Evolutionary conservation across 2,888 invertebrate genomes (phyloP).

Genomic region (Muscina levida): DNA sequence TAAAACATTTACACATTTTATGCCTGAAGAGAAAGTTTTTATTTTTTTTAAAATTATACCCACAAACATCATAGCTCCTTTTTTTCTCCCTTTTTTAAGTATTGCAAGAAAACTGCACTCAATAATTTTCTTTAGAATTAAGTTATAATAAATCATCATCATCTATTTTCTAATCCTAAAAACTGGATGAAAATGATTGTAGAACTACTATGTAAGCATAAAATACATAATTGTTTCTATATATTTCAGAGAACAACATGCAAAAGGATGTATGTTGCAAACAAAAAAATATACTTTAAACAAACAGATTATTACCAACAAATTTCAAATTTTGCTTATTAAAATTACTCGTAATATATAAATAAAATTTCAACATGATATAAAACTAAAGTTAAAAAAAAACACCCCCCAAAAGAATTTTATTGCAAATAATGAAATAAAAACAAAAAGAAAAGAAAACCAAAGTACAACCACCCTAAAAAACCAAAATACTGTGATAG

Average conservation of each 20-base stretch:
- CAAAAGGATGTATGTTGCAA: conserved; percentile 22
- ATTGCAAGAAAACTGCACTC: neutral
- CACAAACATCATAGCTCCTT: too few relatives aligned
- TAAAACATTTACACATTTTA: too few relatives aligned
- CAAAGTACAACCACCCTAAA: neutral
- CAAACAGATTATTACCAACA: conserved; percentile 5
- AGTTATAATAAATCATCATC: neutral
- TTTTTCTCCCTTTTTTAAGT: conserved; percentile 19
- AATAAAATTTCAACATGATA: conserved; percentile 20
- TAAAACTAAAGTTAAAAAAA: conserved; percentile 37
- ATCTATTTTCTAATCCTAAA: too few relatives aligned
- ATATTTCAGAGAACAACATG: conserved; percentile 53
- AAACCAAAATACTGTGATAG: conserved; percentile 20
- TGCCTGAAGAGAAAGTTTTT: too few relatives aligned
- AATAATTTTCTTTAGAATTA: conserved; percentile 13
- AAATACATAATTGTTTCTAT: conserved; percentile 57
- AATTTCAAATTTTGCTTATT: conserved; percentile 30
- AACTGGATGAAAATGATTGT: neutral
- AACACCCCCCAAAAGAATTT: conserved; percentile 32
- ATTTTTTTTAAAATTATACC: too few relatives aligned
- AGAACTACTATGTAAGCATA: conserved; percentile 50
- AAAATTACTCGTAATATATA: conserved; percentile 18
- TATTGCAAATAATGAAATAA: conserved; percentile 14
- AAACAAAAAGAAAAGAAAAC: conserved; percentile 11
- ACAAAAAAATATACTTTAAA: neutral